Conservation (phyloP, 2,888 invertebrate species). For the Exephanes ischioxanthus region DNA sequence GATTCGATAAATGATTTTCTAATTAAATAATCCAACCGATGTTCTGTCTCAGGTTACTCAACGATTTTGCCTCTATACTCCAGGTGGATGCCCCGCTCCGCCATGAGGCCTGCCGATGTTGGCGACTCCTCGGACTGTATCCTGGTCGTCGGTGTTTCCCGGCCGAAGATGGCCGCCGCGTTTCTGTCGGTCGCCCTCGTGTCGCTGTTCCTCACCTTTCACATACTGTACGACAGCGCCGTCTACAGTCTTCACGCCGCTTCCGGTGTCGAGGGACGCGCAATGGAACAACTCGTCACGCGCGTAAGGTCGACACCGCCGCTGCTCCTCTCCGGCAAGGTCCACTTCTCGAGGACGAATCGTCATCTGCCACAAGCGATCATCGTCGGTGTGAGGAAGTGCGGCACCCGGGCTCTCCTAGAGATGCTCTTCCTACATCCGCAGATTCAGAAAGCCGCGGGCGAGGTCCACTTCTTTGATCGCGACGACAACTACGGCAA, state of each 20-base stretch:
- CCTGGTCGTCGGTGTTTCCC: constrained; percentile 93
- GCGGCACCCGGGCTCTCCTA: constrained; percentile 97
- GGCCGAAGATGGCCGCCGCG: constrained; percentile 93
- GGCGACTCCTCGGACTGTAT: constrained; percentile 94
- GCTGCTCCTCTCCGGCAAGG: constrained; percentile 84
- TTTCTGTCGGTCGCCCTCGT: constrained; percentile 92
- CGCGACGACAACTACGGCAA: constrained; percentile 96
- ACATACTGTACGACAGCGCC: constrained; percentile 94
- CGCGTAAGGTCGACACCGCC: constrained; percentile 85
- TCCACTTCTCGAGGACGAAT: constrained; percentile 88
- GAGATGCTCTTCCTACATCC: constrained; percentile 98
- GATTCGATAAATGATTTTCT: too few species aligned
- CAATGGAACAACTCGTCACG: constrained; percentile 76
- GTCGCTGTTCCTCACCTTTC: constrained; percentile 94
- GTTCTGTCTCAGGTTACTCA: not conserved
- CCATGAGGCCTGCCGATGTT: constrained; percentile 92
- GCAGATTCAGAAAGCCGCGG: constrained; percentile 95
- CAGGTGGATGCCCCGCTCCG: constrained; percentile 94
- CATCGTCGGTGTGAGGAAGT: constrained; percentile 98
- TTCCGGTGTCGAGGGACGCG: constrained; percentile 81
- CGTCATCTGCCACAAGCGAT: constrained; percentile 92
- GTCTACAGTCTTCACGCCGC: constrained; percentile 91
- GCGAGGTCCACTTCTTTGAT: constrained; percentile 99
- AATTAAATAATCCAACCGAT: not conserved
- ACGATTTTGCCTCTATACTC: constrained; percentile 71